Evolutionary conservation across 2,113 vertebrate genomes (phyloP).

Genomic region (Lasiurus cinereus): DNA sequence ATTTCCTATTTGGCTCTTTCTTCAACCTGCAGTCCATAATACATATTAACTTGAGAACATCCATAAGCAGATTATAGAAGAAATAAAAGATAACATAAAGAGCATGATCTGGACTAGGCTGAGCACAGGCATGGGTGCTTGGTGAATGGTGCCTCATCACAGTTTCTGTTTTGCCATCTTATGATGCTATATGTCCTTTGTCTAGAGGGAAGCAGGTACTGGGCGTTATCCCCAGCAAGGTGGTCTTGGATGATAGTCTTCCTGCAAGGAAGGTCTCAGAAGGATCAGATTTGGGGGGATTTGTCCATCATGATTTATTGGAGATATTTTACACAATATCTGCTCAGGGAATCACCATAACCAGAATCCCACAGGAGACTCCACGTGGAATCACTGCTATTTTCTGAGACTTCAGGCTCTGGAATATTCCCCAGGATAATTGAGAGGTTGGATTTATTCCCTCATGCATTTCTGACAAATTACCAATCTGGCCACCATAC

Average conservation of each 20-base stretch:
- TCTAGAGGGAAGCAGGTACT: neutral
- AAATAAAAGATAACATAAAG: neutral
- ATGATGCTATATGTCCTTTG: rapidly evolving
- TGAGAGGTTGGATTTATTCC: neutral
- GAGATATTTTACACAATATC: neutral
- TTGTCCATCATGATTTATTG: neutral
- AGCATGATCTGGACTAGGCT: rapidly evolving
- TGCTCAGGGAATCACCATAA: neutral
- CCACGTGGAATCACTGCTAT: rapidly evolving
- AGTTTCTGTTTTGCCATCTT: rapidly evolving
- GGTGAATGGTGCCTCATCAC: neutral
- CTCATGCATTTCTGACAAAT: neutral
- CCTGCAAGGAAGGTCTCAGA: neutral
- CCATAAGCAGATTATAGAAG: neutral
- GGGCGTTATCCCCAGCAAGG: neutral
- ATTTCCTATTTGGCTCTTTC: neutral
- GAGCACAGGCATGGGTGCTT: rapidly evolving
- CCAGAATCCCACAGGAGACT: neutral
- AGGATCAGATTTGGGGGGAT: neutral
- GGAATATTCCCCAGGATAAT: neutral
- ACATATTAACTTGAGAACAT: rapidly evolving
- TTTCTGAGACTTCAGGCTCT: neutral
- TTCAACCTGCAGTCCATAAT: neutral
- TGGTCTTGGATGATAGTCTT: rapidly evolving
- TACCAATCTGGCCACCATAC: neutral